Conservation (phyloP, 2,797 vertebrate species). For the Liparis tanakae region DNA sequence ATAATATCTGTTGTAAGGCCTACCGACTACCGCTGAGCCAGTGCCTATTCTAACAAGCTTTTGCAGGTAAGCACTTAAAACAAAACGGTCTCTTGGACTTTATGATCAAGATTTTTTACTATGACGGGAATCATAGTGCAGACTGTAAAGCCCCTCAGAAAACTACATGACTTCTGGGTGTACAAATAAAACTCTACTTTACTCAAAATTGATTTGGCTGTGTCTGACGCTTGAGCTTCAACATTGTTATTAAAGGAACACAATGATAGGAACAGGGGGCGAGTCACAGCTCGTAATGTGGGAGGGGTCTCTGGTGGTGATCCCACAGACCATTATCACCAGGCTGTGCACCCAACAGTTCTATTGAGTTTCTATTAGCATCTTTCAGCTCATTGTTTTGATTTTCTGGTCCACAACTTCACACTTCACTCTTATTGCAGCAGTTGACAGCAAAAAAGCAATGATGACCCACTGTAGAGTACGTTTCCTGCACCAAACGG, state of each 20-base stretch:
- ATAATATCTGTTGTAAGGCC: conserved; percentile 56
- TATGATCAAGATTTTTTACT: not conserved
- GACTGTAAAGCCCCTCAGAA: not conserved
- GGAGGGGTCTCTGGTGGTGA: not conserved
- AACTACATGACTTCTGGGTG: not conserved
- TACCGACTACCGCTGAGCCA: conserved; percentile 26
- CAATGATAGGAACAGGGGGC: not conserved
- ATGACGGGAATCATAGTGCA: not conserved
- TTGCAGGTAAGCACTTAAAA: conserved; percentile 5
- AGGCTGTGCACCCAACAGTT: conserved; percentile 1
- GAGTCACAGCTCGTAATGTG: not conserved
- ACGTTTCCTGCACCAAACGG: not conserved
- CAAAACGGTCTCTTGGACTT: not conserved
- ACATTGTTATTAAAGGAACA: conserved; percentile 11
- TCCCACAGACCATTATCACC: not conserved
- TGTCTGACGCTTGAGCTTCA: not conserved
- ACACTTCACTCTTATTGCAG: not conserved
- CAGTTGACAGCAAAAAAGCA: not conserved
- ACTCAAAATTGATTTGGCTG: not conserved
- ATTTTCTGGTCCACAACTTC: not conserved
- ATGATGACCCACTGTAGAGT: not conserved
- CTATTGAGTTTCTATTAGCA: not conserved
- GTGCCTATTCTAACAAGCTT: conserved; percentile 26
- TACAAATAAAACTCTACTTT: not conserved
- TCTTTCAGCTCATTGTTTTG: not conserved